phyloP scores from a whole-genome alignment of 2,113 vertebrate species.

The Callorhinus ursinus region DNA sequence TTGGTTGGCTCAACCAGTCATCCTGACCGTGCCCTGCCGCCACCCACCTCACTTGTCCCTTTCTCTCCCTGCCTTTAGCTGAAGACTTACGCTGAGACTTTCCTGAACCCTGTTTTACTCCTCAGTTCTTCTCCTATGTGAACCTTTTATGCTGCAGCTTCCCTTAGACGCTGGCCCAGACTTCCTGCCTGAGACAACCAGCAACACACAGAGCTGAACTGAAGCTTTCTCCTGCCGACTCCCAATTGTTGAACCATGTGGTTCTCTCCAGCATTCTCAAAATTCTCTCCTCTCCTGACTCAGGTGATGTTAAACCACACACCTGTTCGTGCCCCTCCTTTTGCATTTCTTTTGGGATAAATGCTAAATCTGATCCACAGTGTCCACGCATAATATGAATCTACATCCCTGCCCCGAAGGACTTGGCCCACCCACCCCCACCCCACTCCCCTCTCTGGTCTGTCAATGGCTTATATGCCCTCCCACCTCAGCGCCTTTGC shows the following conservation, averaged over 20 bases:
- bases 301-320: background rate
- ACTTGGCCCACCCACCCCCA: too few species aligned
- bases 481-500: background rate
- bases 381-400: background rate
- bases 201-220: background rate
- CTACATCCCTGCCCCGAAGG: background rate
- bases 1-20: background rate
- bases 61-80: background rate
- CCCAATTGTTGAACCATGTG: accelerated
- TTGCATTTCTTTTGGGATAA: background rate
- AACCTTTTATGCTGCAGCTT: background rate
- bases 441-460: background rate
- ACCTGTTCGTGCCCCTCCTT: background rate
- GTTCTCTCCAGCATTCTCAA: background rate
- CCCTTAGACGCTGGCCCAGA: background rate
- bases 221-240: background rate
- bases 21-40: background rate
- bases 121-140: background rate
- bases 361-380: background rate
- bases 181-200: background rate
- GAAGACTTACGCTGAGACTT: background rate
- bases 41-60: background rate
- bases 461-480: background rate
- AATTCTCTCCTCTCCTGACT: background rate
- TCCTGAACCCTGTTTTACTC: background rate